These are phyloP conservation scores for Peromyscus melanophrys DNA, from an alignment of 2,797 vertebrate genomes.

Conservation along the genomic window DNA sequence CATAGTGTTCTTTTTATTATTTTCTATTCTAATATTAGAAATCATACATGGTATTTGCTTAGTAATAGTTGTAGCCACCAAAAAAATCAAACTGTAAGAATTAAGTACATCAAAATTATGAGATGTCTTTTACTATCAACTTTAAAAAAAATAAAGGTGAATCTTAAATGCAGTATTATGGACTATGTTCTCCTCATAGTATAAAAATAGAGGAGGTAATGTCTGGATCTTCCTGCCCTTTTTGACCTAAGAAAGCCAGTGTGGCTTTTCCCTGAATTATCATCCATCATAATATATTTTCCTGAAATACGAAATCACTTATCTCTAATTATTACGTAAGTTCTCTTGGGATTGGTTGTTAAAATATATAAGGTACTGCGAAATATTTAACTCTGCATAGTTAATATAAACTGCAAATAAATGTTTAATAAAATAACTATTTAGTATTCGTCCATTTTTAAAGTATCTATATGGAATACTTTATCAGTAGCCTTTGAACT, in stretches of 20 bases:
- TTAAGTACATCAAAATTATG: background rate
- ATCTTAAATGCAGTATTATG: background rate
- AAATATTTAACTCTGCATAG: background rate
- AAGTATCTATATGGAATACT: background rate
- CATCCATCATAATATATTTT: background rate
- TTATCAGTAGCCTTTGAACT: background rate
- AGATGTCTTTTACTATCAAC: background rate
- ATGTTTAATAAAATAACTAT: background rate
- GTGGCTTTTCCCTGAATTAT: background rate
- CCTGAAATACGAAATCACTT: background rate
- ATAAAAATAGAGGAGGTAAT: background rate
- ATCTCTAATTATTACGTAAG: background rate
- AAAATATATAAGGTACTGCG: background rate
- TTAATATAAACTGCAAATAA: background rate
- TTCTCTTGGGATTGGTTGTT: background rate
- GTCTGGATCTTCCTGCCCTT: background rate
- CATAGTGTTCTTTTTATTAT: background rate
- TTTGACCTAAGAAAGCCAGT: background rate
- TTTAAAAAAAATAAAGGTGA: background rate
- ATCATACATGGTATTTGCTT: background rate
- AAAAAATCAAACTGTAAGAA: background rate
- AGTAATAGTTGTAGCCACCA: background rate
- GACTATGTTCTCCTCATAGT: background rate
- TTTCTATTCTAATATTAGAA: background rate
- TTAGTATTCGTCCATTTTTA: background rate